Evolutionary conservation across 2,113 vertebrate species (phyloP), one percentile per base, ranked within the genome.

Genomic region (Corydoras sp.): DNA sequence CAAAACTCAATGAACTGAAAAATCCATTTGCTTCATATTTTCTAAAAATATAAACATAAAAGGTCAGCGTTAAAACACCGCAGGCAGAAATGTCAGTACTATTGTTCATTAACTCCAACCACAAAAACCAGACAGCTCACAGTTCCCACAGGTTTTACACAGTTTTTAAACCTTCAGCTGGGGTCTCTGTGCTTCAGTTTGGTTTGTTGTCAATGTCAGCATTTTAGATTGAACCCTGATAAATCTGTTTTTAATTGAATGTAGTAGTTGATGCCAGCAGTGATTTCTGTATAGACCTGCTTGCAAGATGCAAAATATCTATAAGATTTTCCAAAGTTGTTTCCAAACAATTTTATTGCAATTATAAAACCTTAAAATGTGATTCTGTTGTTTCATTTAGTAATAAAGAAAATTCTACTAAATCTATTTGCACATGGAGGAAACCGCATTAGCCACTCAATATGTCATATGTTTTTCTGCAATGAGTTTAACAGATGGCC

Each of bases 171-270:
- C 9, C 54, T 81, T 78, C 76, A 72, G 76, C 73, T 82, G 74
- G 12, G 49, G 15, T 50, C 18, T 48, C 18, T 24, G 1, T 24
- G 18, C 18, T 24, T 24, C 62, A 32, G 35, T 35, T 82, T 11
- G 79, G 77, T 80, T 80, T 80, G 81, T 79, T 65, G 69, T 83
- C 79, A 83, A 81, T 82, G 76, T 81, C 68, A 75, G 79, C 68
- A 49, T 59, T 68, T 58, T 32, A 43, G 65, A 68, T 79, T 79
- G 70, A 68, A 54, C 68, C 24, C 66, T 68, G 62, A 71, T 71
- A 81, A 86, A 86, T 86, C 76, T 84, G 82, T 79, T 86, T 88
- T 76, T 79, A 75, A 83, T 80, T 71, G 68, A 76, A 58, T 29
- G 59, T 56, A 29, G 30, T 15, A 50, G 31, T 35, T 35, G 18